Base-by-base conservation (phyloP, 2,888 invertebrate genomes). In the Microctonus aethiopoides region DNA sequence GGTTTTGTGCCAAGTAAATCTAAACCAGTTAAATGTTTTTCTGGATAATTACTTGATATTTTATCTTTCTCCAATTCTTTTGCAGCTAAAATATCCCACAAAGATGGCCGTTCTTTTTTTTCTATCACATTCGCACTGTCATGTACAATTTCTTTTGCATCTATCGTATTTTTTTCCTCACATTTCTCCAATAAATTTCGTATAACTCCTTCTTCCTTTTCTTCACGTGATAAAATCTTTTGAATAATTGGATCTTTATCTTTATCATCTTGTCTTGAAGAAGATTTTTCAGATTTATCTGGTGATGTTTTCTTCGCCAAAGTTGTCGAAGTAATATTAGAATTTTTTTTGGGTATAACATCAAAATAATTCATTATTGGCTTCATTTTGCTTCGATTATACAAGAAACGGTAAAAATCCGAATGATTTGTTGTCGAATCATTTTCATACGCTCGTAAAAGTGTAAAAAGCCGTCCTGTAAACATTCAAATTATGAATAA, bases 401-500 rank as follows among this genome's bases (percentile, higher is more conserved):
- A 84, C 62, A 86, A 83, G 76, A 84, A 86, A 81, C 72, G 79
- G 77, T 86, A 86, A 82, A 86, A 85, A 83, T 86, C 84, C 81
- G 76, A 77, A 72, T 79, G 78, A 11, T 77, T 75, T 13, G 75
- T 79, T 7, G 75, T 70, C 7, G 78, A 59, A 7, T 75, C 75
- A 13, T 78, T 79, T 62, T 79, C 80, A 67, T 85, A 85, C 13
- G 83, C 78, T n/a, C 76, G 74, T 20, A 86, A 70, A 60, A 85
- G 70, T 7, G 75, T 73, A 71, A 80, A 82, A 13, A 85, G 75
- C 20, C 78, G 80, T 20, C 75, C 85, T 85, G 46, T 66, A 77
- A 72, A 29, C 64, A 51, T 26, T 56, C n/a, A n/a, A 26, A 22
- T 7, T 39, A 70, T 29, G 41, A 29, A 9, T 54, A 20, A 26